phyloP scores from a whole-genome alignment of 2,888 invertebrate genomes.

The Cybosia mesomella region DNA sequence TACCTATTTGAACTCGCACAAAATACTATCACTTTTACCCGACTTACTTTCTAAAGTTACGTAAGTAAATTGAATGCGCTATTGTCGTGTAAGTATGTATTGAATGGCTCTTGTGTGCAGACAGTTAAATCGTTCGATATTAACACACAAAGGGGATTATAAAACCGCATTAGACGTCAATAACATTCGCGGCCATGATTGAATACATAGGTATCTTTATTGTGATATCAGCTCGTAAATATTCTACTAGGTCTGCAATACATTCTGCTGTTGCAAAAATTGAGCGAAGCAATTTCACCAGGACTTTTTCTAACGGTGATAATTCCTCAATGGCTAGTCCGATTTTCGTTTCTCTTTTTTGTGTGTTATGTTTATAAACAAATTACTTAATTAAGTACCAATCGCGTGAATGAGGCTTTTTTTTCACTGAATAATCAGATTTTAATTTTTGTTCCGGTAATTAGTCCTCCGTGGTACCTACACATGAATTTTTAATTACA shows the following conservation, averaged over 20 bases:
- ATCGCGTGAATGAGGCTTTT: too few species aligned
- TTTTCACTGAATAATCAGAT: too few species aligned
- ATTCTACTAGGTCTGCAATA: slow-evolving; percentile 10
- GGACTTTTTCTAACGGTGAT: too few species aligned
- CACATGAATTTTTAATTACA: too few species aligned
- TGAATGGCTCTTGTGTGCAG: slow-evolving; percentile 35
- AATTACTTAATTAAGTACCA: too few species aligned
- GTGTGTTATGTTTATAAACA: too few species aligned
- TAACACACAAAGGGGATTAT: slow-evolving; percentile 36
- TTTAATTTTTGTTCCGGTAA: too few species aligned
- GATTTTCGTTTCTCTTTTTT: too few species aligned
- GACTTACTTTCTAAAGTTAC: slow-evolving; percentile 36
- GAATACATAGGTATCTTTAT: slow-evolving; percentile 14
- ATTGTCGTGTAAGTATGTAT: slow-evolving; percentile 38
- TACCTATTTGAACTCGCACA: slow-evolving; percentile 12
- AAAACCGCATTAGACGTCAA: slow-evolving; percentile 9
- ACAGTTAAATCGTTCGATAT: slow-evolving; percentile 28
- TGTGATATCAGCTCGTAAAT: slow-evolving; percentile 14
- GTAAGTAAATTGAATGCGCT: slow-evolving; percentile 37
- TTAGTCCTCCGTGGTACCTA: too few species aligned
- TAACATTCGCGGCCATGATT: slow-evolving; percentile 8
- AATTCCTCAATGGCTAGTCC: too few species aligned
- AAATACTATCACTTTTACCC: slow-evolving; percentile 43
- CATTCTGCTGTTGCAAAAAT: too few species aligned
- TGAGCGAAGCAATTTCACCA: too few species aligned